phyloP scores from a whole-genome alignment of 2,888 invertebrate genomes.

The Melanotus villosus region DNA sequence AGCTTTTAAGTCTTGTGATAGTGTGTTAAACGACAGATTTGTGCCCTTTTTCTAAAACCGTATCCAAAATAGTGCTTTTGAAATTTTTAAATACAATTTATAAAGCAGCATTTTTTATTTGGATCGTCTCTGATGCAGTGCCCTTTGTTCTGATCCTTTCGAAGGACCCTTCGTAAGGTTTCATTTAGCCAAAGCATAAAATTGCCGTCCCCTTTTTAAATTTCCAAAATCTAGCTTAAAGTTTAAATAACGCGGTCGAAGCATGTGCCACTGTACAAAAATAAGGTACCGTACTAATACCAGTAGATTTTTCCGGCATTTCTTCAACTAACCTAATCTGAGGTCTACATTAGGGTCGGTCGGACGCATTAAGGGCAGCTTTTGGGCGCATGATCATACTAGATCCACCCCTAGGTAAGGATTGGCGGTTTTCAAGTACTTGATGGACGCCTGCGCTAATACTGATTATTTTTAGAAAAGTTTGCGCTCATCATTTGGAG shows the following conservation, averaged over 20 bases:
- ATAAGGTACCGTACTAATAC: background rate
- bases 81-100: too few species aligned
- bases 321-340: slow-evolving; percentile 64
- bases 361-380: slow-evolving; percentile 64
- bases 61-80: too few species aligned
- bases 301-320: slow-evolving; percentile 62
- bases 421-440: slow-evolving; percentile 56
- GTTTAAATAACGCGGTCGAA: background rate
- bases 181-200: too few species aligned
- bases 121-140: too few species aligned
- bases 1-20: too few species aligned
- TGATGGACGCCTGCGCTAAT: slow-evolving; percentile 56
- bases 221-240: too few species aligned
- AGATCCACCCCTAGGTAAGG: slow-evolving; percentile 49
- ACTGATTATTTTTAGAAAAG: slow-evolving; percentile 39
- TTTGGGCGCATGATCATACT: slow-evolving; percentile 59
- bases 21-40: too few species aligned
- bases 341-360: slow-evolving; percentile 65
- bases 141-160: too few species aligned
- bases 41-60: too few species aligned
- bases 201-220: too few species aligned
- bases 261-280: background rate
- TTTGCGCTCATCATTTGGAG: slow-evolving; percentile 35
- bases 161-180: too few species aligned
- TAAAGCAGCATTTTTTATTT: too few species aligned